Evolutionary conservation across 2,888 invertebrate species (phyloP), one percentile per base, ranked within the genome.

Genomic region (Agrilus biguttatus): DNA sequence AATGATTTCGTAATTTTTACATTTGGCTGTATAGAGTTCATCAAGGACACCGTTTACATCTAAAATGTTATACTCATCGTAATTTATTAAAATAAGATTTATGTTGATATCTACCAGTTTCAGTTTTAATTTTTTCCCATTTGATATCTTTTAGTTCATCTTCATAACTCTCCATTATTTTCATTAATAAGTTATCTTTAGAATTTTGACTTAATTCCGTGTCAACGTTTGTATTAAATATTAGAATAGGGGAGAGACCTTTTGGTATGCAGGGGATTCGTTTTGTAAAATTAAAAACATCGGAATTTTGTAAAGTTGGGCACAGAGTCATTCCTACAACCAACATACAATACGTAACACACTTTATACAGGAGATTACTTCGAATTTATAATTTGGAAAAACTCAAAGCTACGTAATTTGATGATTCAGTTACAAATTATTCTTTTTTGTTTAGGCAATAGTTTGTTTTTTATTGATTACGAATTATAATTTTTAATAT

Each of bases 171-270:
- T 63, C 51, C 36, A 65, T 47, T 19, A 66, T 55, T 36, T 58
- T 58, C 21, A 55, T 52, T 17, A 63, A 53, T 37, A 67, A 49
- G 43, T 52, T 51, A 21, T 54, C 50, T 49, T 61, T 65, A 1
- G 58, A 55, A 34, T 53, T 51, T n/a, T 60, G 61, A 41, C 58
- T 61, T 45, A 65, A 48, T 10, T 54, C 51, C 32, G 44, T 45
- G 21, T 59, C 53, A 8, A 61, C 45, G 40, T 51, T 37, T 38
- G 56, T 53, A n/a, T 44, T 49, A 46, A 66, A 66, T 51, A 64
- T 56, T 39, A 73, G 65, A 48, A 75, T 70, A 37, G 70, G 76
- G 8, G 76, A 76, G 63, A 75, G 63, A 12, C 77, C 77, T 70
- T 76, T 77, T 1, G 77, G 77, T 32, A 77, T 49, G 58, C 73